A percentile compares a stretch with the other conserved stretches of the same genome.
phyloP scores from a whole-genome alignment of 2,888 invertebrate genomes.

The Leucophenga montana region DNA sequence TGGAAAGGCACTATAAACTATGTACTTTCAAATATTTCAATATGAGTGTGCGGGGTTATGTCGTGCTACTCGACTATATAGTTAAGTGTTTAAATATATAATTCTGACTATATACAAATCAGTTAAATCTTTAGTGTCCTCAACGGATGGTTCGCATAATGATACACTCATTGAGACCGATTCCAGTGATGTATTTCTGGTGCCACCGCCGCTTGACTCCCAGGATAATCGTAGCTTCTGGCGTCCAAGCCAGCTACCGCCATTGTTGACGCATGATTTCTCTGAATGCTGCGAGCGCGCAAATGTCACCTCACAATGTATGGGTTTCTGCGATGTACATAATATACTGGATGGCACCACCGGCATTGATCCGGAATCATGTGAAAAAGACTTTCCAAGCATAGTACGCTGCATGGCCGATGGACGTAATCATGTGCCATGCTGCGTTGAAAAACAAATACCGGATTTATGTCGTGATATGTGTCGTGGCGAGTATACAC shows the following conservation, averaged over 20 bases:
- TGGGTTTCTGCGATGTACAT: conserved; percentile 87
- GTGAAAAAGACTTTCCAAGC: conserved; percentile 85
- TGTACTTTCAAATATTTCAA: no score
- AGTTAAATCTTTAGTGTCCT: conserved; percentile 58
- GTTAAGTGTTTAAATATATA: no score
- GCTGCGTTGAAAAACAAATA: conserved; percentile 85
- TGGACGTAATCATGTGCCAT: conserved; percentile 88
- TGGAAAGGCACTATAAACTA: no score
- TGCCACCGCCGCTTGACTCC: conserved; percentile 64
- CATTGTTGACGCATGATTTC: conserved; percentile 81
- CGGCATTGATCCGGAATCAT: conserved; percentile 85
- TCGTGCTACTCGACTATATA: no score
- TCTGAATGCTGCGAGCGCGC: conserved; percentile 83
- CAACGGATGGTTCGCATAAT: conserved; percentile 40
- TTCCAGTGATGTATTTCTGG: conserved; percentile 64
- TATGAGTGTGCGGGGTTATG: no score
- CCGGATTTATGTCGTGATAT: conserved; percentile 90
- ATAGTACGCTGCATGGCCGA: conserved; percentile 87
- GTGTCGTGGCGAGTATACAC: conserved; percentile 88
- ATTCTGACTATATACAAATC: background rate
- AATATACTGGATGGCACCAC: conserved; percentile 83
- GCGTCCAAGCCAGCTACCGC: conserved; percentile 58
- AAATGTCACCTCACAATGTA: conserved; percentile 82
- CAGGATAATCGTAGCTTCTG: conserved; percentile 69
- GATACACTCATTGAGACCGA: conserved; percentile 48